Evolutionary conservation across 2,113 vertebrate species (phyloP).

Genomic region (Oryzias celebensis): DNA sequence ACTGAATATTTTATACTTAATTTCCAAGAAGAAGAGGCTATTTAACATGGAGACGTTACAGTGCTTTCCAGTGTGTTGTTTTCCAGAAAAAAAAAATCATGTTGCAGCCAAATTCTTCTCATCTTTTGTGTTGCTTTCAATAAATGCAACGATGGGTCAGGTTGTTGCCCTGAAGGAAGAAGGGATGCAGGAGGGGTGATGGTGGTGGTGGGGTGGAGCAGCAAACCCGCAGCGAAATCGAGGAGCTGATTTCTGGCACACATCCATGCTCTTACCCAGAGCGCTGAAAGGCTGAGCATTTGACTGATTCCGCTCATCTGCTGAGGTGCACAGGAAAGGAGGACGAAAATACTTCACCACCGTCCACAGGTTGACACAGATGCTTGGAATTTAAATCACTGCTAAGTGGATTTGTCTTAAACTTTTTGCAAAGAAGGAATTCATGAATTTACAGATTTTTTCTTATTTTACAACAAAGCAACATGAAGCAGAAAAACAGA

Average conservation of each 20-base stretch:
- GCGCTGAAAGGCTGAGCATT: constrained; percentile 40
- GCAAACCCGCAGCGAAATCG: constrained; percentile 61
- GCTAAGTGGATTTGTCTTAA: constrained; percentile 16
- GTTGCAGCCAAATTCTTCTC: neutral
- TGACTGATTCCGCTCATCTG: constrained; percentile 64
- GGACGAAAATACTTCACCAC: constrained; percentile 63
- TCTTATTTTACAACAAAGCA: too few species aligned
- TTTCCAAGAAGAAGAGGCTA: neutral
- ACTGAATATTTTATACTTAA: neutral
- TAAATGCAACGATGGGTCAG: constrained; percentile 27
- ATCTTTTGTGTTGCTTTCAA: constrained; percentile 14
- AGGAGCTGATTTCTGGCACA: constrained; percentile 49
- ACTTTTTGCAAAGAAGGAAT: constrained; percentile 9
- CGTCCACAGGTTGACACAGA: constrained; percentile 46
- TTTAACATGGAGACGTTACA: neutral
- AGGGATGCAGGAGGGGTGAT: neutral
- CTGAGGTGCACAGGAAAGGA: constrained; percentile 57
- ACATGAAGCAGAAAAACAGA: too few species aligned
- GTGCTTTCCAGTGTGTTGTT: neutral
- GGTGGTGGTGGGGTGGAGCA: constrained; percentile 13
- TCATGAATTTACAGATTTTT: too few species aligned
- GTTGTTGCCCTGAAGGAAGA: constrained; percentile 23
- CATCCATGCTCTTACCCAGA: constrained; percentile 59
- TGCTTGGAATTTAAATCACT: constrained; percentile 35
- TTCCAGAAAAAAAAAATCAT: neutral